Evolutionary conservation across 2,888 invertebrate genomes (phyloP), one percentile per base, ranked within the genome.

Genomic region (Leuctra nigra): DNA sequence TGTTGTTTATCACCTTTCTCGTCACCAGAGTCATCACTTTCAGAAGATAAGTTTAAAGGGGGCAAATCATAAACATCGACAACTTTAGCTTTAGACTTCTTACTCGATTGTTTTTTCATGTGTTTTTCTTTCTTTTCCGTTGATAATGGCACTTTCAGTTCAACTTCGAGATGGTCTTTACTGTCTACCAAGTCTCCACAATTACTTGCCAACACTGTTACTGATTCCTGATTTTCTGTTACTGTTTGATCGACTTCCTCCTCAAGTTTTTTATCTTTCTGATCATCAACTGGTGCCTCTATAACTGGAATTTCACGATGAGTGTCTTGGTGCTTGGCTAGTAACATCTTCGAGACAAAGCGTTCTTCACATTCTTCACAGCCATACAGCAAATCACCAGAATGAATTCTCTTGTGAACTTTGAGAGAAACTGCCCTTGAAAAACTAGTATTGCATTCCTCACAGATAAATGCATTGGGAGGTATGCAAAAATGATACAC

Each of bases 401-500:
- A 72, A 68, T 93, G 92, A 63, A 89, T 73, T 60, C 92, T 78
- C 71, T 86, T 88, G 69, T 92, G 92, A 7, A 92, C 92, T 71
- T 87, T 89, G 52, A 92, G 73, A 41, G 83, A 83, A 39, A 89
- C 86, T 6, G 91, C 89, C 66, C 76, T 82, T 2, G 85, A 78
- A 67, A 91, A 90, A 60, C 79, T 83, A 38, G 83, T 75, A 67
- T 79, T 83, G 68, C 92, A 92, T 67, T 88, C 85, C 63, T 91
- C 91, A 73, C 92, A 92, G 1, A 77, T 73, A 70, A 91, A 91
- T 55, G 80, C 77, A 9, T 79, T 73, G 2, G 91, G 90, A 38
- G 91, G 91, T 62, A 86, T 81, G 69, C 92, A 92, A 67, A 92
- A 92, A 69, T 92, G 92, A 73, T 91, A 92, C 4, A 91, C 87